Evolutionary conservation across 2,113 vertebrate species (phyloP).

Genomic region (Spea bombifrons): DNA sequence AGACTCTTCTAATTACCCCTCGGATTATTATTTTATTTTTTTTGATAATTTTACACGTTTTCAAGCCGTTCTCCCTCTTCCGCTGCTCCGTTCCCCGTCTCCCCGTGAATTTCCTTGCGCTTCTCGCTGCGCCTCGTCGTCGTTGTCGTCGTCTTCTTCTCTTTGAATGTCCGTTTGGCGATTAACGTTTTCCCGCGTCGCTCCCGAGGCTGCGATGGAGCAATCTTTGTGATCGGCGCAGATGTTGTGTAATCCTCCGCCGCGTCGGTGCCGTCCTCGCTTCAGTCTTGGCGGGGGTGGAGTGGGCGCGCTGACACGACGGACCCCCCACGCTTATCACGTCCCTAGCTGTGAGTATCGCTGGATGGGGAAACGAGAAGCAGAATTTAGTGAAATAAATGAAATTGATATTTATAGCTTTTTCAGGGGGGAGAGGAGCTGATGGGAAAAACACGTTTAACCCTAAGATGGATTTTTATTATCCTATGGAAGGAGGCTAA

Average conservation of each 20-base stretch:
- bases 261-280: not conserved
- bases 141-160: not conserved
- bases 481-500: no score
- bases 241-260: slow-evolving; percentile 24
- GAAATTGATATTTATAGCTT: slow-evolving; percentile 31
- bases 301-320: not conserved
- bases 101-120: not conserved
- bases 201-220: not conserved
- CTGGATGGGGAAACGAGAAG: not conserved
- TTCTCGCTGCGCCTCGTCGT: not conserved
- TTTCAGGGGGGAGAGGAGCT: no score
- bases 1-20: no score
- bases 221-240: slow-evolving; percentile 10
- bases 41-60: no score
- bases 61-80: no score
- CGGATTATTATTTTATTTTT: no score
- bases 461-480: no score
- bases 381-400: slow-evolving; percentile 12
- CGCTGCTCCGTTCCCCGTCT: not conserved
- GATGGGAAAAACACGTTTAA: no score
- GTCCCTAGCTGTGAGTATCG: slow-evolving; percentile 4
- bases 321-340: not conserved
- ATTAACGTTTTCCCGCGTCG: slow-evolving; percentile 19
- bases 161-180: slow-evolving; percentile 5
- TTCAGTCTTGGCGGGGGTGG: not conserved